Evolutionary conservation across 2,113 vertebrate species (phyloP), one percentile per base, ranked within the genome.

Genomic region (Amphilophus citrinellus): DNA sequence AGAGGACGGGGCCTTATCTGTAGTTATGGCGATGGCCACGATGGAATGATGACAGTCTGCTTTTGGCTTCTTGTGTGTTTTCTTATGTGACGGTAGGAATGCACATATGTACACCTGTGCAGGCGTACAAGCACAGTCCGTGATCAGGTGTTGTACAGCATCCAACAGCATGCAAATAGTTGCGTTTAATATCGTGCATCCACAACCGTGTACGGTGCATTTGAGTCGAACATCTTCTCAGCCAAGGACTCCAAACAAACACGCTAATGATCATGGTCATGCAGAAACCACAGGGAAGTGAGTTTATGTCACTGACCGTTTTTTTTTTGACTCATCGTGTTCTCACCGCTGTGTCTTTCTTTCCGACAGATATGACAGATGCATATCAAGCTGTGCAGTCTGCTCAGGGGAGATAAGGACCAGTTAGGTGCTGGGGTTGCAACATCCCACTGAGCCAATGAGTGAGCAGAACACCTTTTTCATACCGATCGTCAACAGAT

Each of bases 311-410:
- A 84, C 80, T 89, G 84, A 79, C 85, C 80, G 59, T 53, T 91
- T 91, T 93, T 87, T 87, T 77, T 93, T 93, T 89, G 85, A 94
- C 90, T 95, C 93, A 95, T 95, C 87, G 73, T 82, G 84, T 89
- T 88, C 88, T 91, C 90, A 89, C 93, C 85, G 90, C 84, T 86
- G 92, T 94, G 93, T 95, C 91, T 96, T 95, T 94, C 94, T 96
- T 95, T 95, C 93, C 88, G 91, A 96, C 94, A 94, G 94, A 95
- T 95, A 95, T 95, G 94, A 94, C 94, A 96, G 96, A 96, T 96
- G 92, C 94, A 95, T 96, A 96, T 96, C 96, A 95, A 88, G 82
- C 92, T 88, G 86, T 91, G 93, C 94, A 94, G 95, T 92, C 95
- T 96, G 95, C 94, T 95, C 85, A 77, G 77, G 83, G 84, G 86